Base-by-base conservation (phyloP, 2,113 vertebrate genomes). In the Casuarius casuarius region DNA sequence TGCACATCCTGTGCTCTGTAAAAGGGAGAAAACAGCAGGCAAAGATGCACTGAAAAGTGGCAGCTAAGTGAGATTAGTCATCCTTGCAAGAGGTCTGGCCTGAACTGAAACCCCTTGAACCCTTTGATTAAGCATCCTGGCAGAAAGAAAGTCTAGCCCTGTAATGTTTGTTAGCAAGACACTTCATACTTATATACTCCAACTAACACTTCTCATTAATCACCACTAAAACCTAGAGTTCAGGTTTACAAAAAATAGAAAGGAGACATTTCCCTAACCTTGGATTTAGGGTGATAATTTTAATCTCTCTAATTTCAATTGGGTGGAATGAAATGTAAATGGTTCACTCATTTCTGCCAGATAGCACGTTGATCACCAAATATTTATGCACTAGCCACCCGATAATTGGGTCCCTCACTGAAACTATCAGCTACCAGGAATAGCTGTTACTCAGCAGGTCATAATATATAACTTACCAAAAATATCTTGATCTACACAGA, bases 151-250 rank as follows among this genome's bases (percentile, higher is more conserved):
- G 9, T 56, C 54, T 59, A 59, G 33, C 49, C 49, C 15, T 46
- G 20, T 20, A 2, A 33, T 49, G 3, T 46, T 62, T 23, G 33
- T 35, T 67, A 80, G n/a, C 46, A 54, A 62, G 28, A 38, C 42
- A 49, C 12, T 25, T 4, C 35, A 26, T 7, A 79, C 1, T 1
- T 17, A 13, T 21, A 29, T 7, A 11, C 4, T 3, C 23, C 62
- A 61, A 7, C 23, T 17, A 44, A 25, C 26, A 23, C 26, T 40
- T 63, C 33, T 54, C 3, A 3, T 81, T 81, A 26, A 73, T n/a
- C n/a, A 59, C 7, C 76, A 54, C 0, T 10, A 58, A 44, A 10
- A 26, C 10, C 52, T 12, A 28, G 15, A 65, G 56, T 44, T 65
- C 49, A 31, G 1, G 5, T 59, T 28, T 71, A 54, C 44, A 70